A percentile compares a stretch with the other conserved stretches of the same genome.
Evolutionary conservation across 2,113 vertebrate species (phyloP).

Genomic region (Ariopsis seemanni): DNA sequence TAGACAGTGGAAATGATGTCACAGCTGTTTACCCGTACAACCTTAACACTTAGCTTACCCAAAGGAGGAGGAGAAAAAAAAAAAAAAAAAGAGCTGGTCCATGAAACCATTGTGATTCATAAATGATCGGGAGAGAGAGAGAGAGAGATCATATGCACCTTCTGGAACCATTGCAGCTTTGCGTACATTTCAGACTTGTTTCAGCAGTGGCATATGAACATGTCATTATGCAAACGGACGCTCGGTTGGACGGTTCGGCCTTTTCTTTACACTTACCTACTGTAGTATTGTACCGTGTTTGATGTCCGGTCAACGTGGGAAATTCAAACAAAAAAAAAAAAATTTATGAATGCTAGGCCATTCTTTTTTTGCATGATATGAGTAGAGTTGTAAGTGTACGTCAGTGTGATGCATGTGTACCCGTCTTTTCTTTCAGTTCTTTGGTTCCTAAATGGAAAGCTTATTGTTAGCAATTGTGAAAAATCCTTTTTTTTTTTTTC

Average conservation of each 20-base stretch:
- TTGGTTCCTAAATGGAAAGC: conserved; percentile 57
- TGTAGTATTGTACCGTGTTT: conserved; percentile 80
- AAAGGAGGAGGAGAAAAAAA: conserved; percentile 7
- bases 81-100: neutral
- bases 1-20: conserved; percentile 35
- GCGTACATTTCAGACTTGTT: conserved; percentile 75
- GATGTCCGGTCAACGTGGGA: conserved; percentile 81
- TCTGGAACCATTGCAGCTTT: conserved; percentile 76
- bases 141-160: conserved; percentile 76
- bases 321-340: conserved; percentile 71
- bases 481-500: neutral
- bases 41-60: conserved; percentile 44
- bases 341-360: conserved; percentile 66
- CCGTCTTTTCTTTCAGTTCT: conserved; percentile 74
- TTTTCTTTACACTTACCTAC: conserved; percentile 83
- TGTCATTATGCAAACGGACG: conserved; percentile 75
- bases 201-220: conserved; percentile 68
- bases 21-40: conserved; percentile 21
- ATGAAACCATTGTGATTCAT: conserved; percentile 23
- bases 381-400: conserved; percentile 82
- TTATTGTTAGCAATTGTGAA: conserved; percentile 67
- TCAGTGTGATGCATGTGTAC: conserved; percentile 83
- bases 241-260: conserved; percentile 73
- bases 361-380: conserved; percentile 86
- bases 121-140: neutral